Conservation (phyloP, 2,888 invertebrate species). For the Pyrgus malvae region DNA sequence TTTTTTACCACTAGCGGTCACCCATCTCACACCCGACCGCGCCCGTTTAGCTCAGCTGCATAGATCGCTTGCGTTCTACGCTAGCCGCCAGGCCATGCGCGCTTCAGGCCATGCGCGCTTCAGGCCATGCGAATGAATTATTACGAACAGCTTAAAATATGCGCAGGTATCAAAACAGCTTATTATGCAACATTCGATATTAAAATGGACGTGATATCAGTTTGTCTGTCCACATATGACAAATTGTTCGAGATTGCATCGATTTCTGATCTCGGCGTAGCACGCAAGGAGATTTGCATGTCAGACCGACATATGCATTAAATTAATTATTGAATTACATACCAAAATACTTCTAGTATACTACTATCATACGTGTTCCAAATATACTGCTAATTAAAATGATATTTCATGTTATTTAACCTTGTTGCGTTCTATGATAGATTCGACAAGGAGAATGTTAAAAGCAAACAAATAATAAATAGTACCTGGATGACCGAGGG, state of each 20-base stretch:
- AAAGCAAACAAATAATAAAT: no score
- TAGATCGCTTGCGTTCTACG: no score
- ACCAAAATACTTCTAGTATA: background rate
- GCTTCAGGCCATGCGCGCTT: no score
- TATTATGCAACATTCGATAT: conserved; percentile 9
- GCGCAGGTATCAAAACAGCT: background rate
- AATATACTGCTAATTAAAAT: background rate
- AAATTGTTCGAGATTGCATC: conserved; percentile 24
- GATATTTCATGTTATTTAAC: background rate
- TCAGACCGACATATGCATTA: conserved; percentile 11
- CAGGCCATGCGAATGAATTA: no score
- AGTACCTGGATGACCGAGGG: no score
- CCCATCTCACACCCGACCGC: no score
- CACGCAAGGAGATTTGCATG: conserved; percentile 21
- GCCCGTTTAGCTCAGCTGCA: no score
- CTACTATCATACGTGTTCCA: background rate
- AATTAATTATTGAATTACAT: conserved; percentile 15
- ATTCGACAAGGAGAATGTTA: background rate
- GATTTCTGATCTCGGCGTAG: conserved; percentile 15
- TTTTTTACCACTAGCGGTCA: no score
- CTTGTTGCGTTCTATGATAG: no score
- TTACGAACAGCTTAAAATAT: no score
- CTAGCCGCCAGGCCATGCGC: no score
- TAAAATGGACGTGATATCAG: conserved; percentile 5
- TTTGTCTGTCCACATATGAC: conserved; percentile 19